Evolutionary conservation across 2,113 vertebrate genomes (phyloP).

Genomic region (Toxostoma redivivum): DNA sequence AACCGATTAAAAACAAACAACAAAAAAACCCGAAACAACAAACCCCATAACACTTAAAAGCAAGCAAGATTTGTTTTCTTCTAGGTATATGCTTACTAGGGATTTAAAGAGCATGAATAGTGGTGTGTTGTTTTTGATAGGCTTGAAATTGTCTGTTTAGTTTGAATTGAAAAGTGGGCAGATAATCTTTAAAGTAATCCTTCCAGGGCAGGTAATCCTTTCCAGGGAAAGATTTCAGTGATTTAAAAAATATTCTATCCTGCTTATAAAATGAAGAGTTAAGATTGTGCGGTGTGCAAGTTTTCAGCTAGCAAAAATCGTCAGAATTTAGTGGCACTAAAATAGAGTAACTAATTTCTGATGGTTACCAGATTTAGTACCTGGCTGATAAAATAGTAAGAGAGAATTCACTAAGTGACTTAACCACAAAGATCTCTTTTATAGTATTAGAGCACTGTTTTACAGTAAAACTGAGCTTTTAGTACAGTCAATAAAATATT

Average conservation of each 20-base stretch:
- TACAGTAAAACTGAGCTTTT: neutral
- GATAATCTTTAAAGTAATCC: neutral
- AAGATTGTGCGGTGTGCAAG: neutral
- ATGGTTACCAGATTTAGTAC: neutral
- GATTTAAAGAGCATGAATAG: neutral
- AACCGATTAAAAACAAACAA: neutral
- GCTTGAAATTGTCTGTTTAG: neutral
- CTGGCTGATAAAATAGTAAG: neutral
- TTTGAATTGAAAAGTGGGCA: neutral
- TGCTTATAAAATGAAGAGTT: neutral
- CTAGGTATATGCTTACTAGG: neutral
- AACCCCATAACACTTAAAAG: neutral
- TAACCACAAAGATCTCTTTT: neutral
- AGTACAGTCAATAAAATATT: neutral
- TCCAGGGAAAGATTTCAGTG: neutral
- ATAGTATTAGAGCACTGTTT: neutral
- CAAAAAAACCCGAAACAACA: neutral
- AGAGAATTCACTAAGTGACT: neutral
- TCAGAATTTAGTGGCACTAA: neutral
- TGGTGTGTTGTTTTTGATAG: neutral
- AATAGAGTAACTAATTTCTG: neutral
- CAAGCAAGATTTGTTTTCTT: neutral
- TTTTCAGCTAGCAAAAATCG: neutral
- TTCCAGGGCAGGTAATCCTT: neutral
- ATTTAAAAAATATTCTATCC: neutral